Conservation (phyloP, 2,797 vertebrate species). For the Tangara arthus region DNA sequence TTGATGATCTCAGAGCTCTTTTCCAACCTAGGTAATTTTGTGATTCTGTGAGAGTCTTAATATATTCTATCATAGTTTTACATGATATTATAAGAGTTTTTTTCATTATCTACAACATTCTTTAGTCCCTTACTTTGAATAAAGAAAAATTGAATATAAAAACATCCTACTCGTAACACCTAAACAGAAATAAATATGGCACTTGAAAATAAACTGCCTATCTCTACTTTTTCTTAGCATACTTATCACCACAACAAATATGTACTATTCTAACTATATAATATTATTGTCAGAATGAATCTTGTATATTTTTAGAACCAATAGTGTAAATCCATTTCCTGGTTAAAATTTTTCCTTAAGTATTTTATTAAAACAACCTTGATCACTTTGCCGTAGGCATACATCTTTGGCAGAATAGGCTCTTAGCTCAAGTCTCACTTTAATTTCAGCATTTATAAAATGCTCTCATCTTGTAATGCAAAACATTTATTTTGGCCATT, state of each 20-base stretch:
- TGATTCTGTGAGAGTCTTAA: neutral
- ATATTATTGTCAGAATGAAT: neutral
- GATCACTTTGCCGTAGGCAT: neutral
- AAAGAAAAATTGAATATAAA: neutral
- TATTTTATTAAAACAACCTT: neutral
- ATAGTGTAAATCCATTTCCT: neutral
- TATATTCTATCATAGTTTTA: neutral
- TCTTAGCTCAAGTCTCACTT: neutral
- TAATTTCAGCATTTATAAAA: neutral
- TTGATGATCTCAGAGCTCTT: neutral
- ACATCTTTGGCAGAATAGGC: neutral
- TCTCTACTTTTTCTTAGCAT: neutral
- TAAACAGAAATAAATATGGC: neutral
- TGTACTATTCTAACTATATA: neutral
- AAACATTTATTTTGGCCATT: neutral
- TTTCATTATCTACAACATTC: neutral
- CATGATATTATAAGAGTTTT: rapidly evolving
- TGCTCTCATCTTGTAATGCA: neutral
- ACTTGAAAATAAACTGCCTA: neutral
- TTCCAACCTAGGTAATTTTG: neutral
- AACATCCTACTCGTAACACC: neutral
- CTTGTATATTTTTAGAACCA: neutral
- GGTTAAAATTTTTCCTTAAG: neutral
- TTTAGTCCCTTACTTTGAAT: neutral
- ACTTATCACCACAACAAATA: neutral